Evolutionary conservation across 2,888 invertebrate species (phyloP).

Genomic region (Eumerus sabulonum): DNA sequence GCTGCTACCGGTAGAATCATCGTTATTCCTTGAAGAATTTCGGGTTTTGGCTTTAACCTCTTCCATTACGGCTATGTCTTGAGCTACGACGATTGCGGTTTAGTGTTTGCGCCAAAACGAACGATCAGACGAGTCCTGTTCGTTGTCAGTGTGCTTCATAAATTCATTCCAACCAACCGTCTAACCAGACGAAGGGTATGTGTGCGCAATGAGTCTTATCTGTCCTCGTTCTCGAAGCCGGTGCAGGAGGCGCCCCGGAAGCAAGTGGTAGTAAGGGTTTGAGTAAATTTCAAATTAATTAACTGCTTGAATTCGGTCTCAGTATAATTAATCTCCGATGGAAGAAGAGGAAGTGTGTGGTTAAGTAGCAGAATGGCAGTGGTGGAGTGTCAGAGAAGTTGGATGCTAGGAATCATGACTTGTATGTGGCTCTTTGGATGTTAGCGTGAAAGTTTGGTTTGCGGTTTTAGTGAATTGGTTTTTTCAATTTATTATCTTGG

Average conservation of each 20-base stretch:
- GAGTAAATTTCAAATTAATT: constrained; percentile 67
- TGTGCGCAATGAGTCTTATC: constrained; percentile 25
- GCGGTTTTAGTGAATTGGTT: neutral
- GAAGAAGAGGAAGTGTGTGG: constrained; percentile 58
- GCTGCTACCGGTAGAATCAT: constrained; percentile 8
- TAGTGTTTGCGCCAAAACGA: constrained; percentile 55
- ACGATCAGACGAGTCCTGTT: constrained; percentile 25
- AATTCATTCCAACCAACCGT: constrained; percentile 29
- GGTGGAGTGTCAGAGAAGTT: constrained; percentile 20
- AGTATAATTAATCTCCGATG: constrained; percentile 61
- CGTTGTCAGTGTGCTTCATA: constrained; percentile 33
- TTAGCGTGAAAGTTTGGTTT: constrained; percentile 1
- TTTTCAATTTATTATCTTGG: neutral
- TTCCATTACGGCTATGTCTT: constrained; percentile 60
- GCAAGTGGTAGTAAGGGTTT: constrained; percentile 11
- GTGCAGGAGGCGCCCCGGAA: constrained; percentile 15
- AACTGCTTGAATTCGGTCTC: constrained; percentile 67
- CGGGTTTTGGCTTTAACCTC: constrained; percentile 45
- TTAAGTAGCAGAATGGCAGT: constrained; percentile 40
- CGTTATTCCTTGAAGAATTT: constrained; percentile 33
- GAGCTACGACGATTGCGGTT: constrained; percentile 66
- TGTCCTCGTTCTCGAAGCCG: neutral
- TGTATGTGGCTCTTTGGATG: constrained; percentile 10
- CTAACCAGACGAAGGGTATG: constrained; percentile 11
- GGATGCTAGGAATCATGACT: constrained; percentile 21